Evolutionary conservation across 1,140 invertebrate genomes (phyloP).

Genomic region (Bursaphelenchus mucronatus): DNA sequence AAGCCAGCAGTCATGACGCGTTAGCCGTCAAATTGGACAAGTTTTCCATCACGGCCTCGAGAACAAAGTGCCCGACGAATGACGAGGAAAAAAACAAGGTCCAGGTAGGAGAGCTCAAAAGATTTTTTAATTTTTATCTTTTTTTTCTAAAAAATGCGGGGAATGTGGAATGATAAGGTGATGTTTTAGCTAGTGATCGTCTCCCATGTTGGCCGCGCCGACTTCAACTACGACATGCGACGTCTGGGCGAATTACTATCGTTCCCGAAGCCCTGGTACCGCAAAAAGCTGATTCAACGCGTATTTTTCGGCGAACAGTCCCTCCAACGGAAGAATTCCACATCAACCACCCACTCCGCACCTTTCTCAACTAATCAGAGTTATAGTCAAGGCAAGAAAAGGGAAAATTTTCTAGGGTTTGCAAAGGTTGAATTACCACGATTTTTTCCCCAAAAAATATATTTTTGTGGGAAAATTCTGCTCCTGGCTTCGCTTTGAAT

Average conservation of each 20-base stretch:
- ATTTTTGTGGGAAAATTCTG: too few species aligned
- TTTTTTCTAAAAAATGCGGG: too few species aligned
- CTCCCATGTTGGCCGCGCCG: constrained; percentile 86
- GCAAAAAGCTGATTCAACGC: constrained; percentile 43
- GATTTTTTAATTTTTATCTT: too few species aligned
- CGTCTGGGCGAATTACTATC: constrained; percentile 91
- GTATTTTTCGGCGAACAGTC: constrained; percentile 58
- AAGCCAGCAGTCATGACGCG: constrained; percentile 48
- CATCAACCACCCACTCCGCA: constrained; percentile 11
- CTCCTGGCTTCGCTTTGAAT: too few species aligned
- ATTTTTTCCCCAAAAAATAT: neutral
- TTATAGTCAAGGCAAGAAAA: neutral
- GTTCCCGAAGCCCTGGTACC: constrained; percentile 95
- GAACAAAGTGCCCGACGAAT: constrained; percentile 45
- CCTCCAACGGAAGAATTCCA: constrained; percentile 18
- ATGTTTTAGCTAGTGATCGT: constrained; percentile 46
- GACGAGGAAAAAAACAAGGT: constrained; percentile 15
- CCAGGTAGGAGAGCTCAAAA: neutral
- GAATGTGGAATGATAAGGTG: neutral
- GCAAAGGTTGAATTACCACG: neutral
- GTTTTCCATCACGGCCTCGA: constrained; percentile 48
- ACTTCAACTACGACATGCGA: constrained; percentile 97
- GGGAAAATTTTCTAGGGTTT: neutral
- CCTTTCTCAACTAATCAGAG: neutral
- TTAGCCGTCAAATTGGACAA: constrained; percentile 50